Percentiles rank a stretch among this genome's conserved stretches.
These are phyloP conservation scores for Arnoldichthys spilopterus DNA, from an alignment of 2,797 vertebrate genomes.

Conservation along the genomic window DNA sequence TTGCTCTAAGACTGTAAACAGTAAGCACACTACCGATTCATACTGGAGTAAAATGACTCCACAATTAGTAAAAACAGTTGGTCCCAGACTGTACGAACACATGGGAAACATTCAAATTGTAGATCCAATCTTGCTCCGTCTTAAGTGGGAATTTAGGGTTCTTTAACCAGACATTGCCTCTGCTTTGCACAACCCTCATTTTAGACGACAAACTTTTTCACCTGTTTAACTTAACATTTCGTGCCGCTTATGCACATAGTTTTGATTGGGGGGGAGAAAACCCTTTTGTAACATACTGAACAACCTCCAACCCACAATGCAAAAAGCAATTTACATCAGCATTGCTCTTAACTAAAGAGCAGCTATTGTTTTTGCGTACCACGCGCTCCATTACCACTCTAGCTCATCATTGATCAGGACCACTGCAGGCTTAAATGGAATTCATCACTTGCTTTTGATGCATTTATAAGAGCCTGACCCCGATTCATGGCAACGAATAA, in stretches of 20 bases:
- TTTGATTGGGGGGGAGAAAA: background rate
- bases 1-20: too few species aligned
- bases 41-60: too few species aligned
- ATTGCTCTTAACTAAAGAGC: slow-evolving; percentile 41
- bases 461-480: slow-evolving; percentile 48
- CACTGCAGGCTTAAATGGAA: slow-evolving; percentile 6
- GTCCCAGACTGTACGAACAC: too few species aligned
- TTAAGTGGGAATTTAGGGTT: background rate
- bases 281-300: background rate
- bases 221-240: background rate
- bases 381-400: slow-evolving; percentile 18
- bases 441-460: slow-evolving; percentile 37
- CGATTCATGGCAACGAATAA: slow-evolving; percentile 22
- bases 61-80: too few species aligned
- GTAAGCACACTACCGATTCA: too few species aligned
- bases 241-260: background rate
- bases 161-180: background rate
- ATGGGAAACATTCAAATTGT: too few species aligned
- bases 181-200: background rate
- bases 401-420: slow-evolving; percentile 12
- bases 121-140: background rate
- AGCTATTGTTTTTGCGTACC: slow-evolving; percentile 32
- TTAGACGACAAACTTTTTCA: background rate
- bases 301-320: slow-evolving; percentile 12
- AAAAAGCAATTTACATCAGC: slow-evolving; percentile 38